Conservation (phyloP, 2,888 invertebrate genomes). For the Macrosoma leucophasiata region DNA sequence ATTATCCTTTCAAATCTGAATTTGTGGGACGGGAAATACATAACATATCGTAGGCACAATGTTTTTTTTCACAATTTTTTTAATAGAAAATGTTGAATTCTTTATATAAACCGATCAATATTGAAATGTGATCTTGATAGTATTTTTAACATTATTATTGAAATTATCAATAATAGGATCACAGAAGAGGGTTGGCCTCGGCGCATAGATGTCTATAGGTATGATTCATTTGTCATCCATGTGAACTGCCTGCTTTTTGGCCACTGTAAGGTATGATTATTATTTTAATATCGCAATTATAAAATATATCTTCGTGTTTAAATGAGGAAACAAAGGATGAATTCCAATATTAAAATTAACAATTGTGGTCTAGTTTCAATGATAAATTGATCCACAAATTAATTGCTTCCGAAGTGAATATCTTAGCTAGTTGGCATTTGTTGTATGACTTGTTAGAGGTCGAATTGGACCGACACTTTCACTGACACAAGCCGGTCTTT, state of each 20-base stretch:
- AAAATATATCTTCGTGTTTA: too few species aligned
- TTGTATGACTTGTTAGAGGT: constrained; percentile 33
- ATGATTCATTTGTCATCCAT: constrained; percentile 11
- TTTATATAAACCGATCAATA: background rate
- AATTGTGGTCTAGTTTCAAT: constrained; percentile 3
- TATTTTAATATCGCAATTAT: constrained; percentile 3
- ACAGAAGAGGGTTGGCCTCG: too few species aligned
- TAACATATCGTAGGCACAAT: background rate
- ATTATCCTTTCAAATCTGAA: too few species aligned
- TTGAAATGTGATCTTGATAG: background rate
- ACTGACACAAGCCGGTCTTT: constrained; percentile 32
- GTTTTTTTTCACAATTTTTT: background rate
- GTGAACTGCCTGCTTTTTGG: constrained; percentile 1
- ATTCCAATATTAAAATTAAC: constrained; percentile 8
- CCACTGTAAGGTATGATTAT: background rate
- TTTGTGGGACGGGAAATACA: constrained; percentile 3
- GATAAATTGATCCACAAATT: background rate
- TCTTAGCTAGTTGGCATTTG: constrained; percentile 21
- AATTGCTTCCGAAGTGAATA: constrained; percentile 16
- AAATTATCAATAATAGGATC: too few species aligned
- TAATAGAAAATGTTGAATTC: background rate
- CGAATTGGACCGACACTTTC: constrained; percentile 38
- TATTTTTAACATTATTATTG: background rate
- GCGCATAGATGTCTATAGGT: constrained; percentile 2
- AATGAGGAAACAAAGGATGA: constrained; percentile 1